Evolutionary conservation across 2,888 invertebrate genomes (phyloP).

Genomic region (Oxytorus armatus): DNA sequence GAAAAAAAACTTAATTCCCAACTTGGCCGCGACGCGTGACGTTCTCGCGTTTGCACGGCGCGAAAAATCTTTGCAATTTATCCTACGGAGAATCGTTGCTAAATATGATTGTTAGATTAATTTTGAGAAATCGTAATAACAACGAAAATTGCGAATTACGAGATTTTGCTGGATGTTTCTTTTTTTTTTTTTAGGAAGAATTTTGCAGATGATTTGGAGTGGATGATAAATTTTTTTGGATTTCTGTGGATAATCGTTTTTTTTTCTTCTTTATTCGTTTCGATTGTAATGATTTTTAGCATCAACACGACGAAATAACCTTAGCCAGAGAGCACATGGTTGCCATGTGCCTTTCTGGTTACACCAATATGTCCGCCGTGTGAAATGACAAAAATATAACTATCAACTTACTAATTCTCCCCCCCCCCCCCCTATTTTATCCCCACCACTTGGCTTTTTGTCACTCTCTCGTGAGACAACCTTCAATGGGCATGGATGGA

Average conservation of each 20-base stretch:
- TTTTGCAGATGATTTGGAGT: not conserved
- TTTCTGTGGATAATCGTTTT: not conserved
- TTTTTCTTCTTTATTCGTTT: not conserved
- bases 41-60: slow-evolving; percentile 21
- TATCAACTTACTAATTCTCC: slow-evolving; percentile 55
- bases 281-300: not conserved
- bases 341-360: slow-evolving; percentile 69
- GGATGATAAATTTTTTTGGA: not conserved
- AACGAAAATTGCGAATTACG: not conserved
- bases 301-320: slow-evolving; percentile 43
- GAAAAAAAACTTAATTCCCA: slow-evolving; percentile 14
- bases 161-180: not conserved
- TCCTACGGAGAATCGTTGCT: no score
- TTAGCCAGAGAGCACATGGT: slow-evolving; percentile 64
- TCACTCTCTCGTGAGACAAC: slow-evolving; percentile 22
- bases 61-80: slow-evolving; percentile 2
- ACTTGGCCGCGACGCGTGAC: slow-evolving; percentile 17
- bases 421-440: slow-evolving; percentile 34
- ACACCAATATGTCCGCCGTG: slow-evolving; percentile 73
- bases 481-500: slow-evolving; percentile 31
- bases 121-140: no score
- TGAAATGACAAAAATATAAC: slow-evolving; percentile 73
- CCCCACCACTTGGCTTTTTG: not conserved
- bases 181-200: slow-evolving; percentile 2
- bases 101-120: no score